Evolutionary conservation across 1,140 invertebrate genomes (phyloP).

Genomic region (Musca vetustissima): DNA sequence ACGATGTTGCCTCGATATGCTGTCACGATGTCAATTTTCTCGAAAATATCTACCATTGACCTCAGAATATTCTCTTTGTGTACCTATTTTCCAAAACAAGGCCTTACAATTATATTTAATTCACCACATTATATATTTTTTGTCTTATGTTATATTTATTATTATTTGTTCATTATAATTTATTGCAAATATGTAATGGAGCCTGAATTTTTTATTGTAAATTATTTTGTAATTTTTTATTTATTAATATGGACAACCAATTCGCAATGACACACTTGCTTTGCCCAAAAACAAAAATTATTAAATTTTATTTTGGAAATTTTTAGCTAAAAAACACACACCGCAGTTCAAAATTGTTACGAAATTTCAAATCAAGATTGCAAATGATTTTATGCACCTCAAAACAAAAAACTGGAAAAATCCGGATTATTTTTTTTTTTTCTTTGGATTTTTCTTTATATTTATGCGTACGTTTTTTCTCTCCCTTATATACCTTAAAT

Average conservation of each 20-base stretch:
- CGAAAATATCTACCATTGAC: too few relatives aligned
- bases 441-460: background rate
- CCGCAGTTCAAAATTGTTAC: too few relatives aligned
- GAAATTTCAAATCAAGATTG: background rate
- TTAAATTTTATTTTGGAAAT: too few relatives aligned
- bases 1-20: too few relatives aligned
- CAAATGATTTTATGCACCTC: background rate
- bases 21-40: too few relatives aligned
- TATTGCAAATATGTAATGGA: slow-evolving; percentile 20
- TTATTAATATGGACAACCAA: slow-evolving; percentile 14
- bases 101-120: too few relatives aligned
- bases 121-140: slow-evolving; percentile 8
- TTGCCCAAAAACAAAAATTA: background rate
- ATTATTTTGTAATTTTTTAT: slow-evolving; percentile 14
- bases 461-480: background rate
- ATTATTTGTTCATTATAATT: background rate
- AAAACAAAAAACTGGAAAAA: background rate
- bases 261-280: slow-evolving; percentile 36
- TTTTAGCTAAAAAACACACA: too few relatives aligned
- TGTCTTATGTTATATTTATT: slow-evolving; percentile 22
- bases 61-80: too few relatives aligned
- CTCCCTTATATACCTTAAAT: background rate
- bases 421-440: background rate
- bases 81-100: too few relatives aligned
- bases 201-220: slow-evolving; percentile 20